phyloP scores from a whole-genome alignment of 2,888 invertebrate genomes.

The Diploptera punctata region DNA sequence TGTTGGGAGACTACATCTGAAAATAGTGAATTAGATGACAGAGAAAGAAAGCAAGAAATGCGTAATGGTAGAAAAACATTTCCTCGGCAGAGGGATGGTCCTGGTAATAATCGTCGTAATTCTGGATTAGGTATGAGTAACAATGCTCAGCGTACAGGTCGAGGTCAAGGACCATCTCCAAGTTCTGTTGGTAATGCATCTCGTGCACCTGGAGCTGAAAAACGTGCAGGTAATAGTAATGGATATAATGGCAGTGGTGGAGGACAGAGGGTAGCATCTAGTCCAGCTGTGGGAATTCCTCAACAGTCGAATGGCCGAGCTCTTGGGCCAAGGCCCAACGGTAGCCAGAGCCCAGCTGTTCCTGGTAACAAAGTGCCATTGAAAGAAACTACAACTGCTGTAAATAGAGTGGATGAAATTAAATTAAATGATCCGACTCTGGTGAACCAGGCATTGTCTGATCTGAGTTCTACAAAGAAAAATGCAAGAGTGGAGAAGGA shows the following conservation, averaged over 20 bases:
- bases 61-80: conserved; percentile 51
- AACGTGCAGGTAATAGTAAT: conserved; percentile 46
- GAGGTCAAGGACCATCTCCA: background rate
- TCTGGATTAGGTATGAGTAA: conserved; percentile 37
- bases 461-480: conserved; percentile 52
- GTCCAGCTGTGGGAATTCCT: conserved; percentile 15
- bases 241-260: conserved; percentile 21
- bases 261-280: conserved; percentile 29
- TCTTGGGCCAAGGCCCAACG: conserved; percentile 37
- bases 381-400: conserved; percentile 52
- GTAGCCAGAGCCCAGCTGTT: conserved; percentile 38
- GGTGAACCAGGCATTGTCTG: conserved; percentile 61
- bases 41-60: conserved; percentile 50
- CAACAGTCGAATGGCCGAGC: conserved; percentile 29
- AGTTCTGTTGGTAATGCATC: conserved; percentile 44
- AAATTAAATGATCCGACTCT: conserved; percentile 60
- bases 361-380: conserved; percentile 46
- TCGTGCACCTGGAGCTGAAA: conserved; percentile 52
- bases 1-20: conserved; percentile 87
- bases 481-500: conserved; percentile 52
- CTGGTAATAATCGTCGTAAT: conserved; percentile 40
- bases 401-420: conserved; percentile 62
- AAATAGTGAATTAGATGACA: conserved; percentile 68
- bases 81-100: conserved; percentile 47
- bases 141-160: conserved; percentile 31